Evolutionary conservation across 2,797 vertebrate species (phyloP).

Genomic region (Sebastes baramenuke): DNA sequence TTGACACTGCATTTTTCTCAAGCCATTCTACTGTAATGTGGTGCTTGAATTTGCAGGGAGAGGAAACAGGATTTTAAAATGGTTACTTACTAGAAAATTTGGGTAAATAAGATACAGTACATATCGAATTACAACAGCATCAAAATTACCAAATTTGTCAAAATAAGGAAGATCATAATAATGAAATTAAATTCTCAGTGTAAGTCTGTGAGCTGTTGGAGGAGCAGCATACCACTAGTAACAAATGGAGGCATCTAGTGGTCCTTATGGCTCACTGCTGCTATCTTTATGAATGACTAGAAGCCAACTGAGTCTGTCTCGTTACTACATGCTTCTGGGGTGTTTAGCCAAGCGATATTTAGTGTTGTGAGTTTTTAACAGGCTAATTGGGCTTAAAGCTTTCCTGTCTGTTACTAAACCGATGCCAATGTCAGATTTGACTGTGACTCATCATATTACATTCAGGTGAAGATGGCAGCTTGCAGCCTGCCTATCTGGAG

Average conservation of each 20-base stretch:
- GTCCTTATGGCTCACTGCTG: conserved; percentile 33
- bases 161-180: neutral
- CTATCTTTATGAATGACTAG: neutral
- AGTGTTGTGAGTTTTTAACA: neutral
- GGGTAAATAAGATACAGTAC: neutral
- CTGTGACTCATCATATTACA: conserved; percentile 48
- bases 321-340: conserved; percentile 2
- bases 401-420: conserved; percentile 25
- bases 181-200: neutral
- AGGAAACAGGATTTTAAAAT: neutral
- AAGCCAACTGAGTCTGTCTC: neutral
- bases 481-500: conserved; percentile 24
- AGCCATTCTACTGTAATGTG: neutral
- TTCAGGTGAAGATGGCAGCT: conserved; percentile 27
- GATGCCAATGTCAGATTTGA: conserved; percentile 52
- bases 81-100: neutral
- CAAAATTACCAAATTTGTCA: neutral
- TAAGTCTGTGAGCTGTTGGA: neutral
- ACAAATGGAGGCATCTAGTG: conserved; percentile 67
- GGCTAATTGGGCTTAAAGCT: conserved; percentile 17
- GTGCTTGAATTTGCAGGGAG: neutral
- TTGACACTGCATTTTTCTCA: neutral
- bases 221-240: conserved; percentile 1
- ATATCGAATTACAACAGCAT: neutral
- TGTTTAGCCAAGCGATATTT: conserved; percentile 16